phyloP scores from a whole-genome alignment of 1,140 invertebrate species.

The Drosophila virilis region DNA sequence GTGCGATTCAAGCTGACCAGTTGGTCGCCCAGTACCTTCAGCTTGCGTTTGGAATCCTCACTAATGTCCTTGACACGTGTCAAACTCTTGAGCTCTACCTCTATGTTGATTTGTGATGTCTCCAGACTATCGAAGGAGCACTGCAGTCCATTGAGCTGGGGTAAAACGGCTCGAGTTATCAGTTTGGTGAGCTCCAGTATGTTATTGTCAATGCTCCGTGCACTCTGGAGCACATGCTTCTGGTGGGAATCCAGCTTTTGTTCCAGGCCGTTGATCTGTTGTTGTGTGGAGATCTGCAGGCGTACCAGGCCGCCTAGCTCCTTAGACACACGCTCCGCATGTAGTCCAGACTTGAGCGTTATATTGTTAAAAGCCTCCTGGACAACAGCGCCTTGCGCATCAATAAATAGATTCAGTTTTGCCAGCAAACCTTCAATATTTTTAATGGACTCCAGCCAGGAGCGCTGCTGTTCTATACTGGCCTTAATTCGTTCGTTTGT shows the following conservation, averaged over 20 bases:
- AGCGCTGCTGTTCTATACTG: constrained; percentile 39
- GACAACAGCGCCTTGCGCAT: constrained; percentile 32
- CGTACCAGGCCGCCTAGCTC: constrained; percentile 37
- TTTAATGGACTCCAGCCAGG: constrained; percentile 31
- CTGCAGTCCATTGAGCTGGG: constrained; percentile 61
- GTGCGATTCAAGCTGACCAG: constrained; percentile 52
- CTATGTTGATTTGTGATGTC: constrained; percentile 65
- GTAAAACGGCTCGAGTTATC: constrained; percentile 56
- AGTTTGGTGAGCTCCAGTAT: constrained; percentile 56
- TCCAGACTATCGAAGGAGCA: constrained; percentile 63
- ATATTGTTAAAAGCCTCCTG: constrained; percentile 41
- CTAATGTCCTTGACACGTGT: constrained; percentile 45
- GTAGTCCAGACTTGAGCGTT: constrained; percentile 28
- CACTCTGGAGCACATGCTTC: constrained; percentile 43
- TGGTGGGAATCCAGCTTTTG: constrained; percentile 61
- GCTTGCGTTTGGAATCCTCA: constrained; percentile 46
- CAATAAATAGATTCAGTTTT: constrained; percentile 25
- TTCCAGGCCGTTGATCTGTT: constrained; percentile 40
- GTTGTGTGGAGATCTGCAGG: constrained; percentile 44
- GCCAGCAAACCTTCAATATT: constrained; percentile 34
- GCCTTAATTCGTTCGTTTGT: constrained; percentile 39
- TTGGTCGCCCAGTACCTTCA: constrained; percentile 39
- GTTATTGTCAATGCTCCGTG: constrained; percentile 48
- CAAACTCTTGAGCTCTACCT: constrained; percentile 59
- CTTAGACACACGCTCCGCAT: constrained; percentile 26